Evolutionary conservation across 2,113 vertebrate species (phyloP).

Genomic region (Indri indri): DNA sequence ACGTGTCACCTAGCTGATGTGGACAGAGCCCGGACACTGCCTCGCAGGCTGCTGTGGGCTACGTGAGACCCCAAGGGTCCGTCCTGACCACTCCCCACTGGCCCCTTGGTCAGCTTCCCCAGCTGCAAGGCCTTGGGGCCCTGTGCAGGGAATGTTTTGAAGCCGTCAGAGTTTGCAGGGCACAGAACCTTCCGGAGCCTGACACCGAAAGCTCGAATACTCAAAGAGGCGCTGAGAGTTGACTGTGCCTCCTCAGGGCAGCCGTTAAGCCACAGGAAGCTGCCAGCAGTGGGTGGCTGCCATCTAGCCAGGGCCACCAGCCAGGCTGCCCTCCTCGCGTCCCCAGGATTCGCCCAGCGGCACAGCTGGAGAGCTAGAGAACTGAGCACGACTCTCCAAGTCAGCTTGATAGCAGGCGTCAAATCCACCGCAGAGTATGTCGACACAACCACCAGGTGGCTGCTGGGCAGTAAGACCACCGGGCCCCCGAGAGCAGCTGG

Average conservation of each 20-base stretch:
- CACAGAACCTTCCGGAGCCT: neutral
- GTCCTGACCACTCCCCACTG: rapidly evolving
- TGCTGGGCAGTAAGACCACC: neutral
- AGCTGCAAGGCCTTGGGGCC: neutral
- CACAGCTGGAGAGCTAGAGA: neutral
- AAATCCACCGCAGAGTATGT: rapidly evolving
- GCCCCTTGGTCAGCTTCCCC: neutral
- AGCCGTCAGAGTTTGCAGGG: neutral
- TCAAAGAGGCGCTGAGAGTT: neutral
- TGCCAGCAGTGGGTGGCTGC: neutral
- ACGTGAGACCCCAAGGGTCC: neutral
- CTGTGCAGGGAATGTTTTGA: neutral
- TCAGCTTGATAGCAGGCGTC: neutral
- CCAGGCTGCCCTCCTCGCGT: neutral
- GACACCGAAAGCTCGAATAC: neutral
- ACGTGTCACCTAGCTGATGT: rapidly evolving
- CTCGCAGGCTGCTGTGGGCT: neutral
- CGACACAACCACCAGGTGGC: neutral
- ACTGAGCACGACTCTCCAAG: rapidly evolving
- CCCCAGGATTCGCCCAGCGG: neutral
- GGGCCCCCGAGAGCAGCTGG: neutral
- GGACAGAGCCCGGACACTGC: neutral
- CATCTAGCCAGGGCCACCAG: neutral
- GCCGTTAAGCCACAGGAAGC: neutral
- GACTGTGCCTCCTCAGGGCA: neutral